These are phyloP conservation scores for Masnerella sp. DNA, from an alignment of 2,888 invertebrate species.

Conservation along the genomic window DNA sequence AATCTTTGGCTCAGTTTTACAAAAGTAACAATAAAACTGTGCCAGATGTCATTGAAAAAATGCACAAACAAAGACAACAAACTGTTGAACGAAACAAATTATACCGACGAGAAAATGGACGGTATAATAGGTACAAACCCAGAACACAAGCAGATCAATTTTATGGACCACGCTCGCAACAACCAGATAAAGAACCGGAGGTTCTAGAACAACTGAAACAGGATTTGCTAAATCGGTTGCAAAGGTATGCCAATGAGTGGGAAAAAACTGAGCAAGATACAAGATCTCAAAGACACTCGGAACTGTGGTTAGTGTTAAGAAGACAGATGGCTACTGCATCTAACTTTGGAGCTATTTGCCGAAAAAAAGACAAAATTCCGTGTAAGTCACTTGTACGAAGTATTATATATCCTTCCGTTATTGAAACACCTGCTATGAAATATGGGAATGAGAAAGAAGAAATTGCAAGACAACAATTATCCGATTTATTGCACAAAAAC, in stretches of 20 bases:
- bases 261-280: conserved; percentile 26
- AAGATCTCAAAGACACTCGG: conserved; percentile 21
- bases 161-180: background rate
- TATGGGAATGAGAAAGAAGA: conserved; percentile 53
- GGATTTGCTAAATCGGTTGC: background rate
- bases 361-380: conserved; percentile 20
- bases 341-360: conserved; percentile 39
- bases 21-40: background rate
- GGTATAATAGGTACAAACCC: background rate
- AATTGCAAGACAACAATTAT: conserved; percentile 20
- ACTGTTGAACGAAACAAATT: background rate
- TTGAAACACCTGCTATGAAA: conserved; percentile 5
- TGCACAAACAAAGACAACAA: conserved; percentile 1
- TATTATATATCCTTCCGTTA: conserved; percentile 27
- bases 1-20: conserved; percentile 14
- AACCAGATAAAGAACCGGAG: background rate
- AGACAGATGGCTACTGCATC: conserved; percentile 38
- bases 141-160: background rate
- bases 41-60: background rate
- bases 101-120: background rate
- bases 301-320: conserved; percentile 29
- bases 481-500: background rate
- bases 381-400: conserved; percentile 27
- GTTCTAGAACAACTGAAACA: background rate
- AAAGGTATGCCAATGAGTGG: conserved; percentile 7